Evolutionary conservation across 2,888 invertebrate species (phyloP), one percentile per base, ranked within the genome.

Genomic region (Trichacis sp.): DNA sequence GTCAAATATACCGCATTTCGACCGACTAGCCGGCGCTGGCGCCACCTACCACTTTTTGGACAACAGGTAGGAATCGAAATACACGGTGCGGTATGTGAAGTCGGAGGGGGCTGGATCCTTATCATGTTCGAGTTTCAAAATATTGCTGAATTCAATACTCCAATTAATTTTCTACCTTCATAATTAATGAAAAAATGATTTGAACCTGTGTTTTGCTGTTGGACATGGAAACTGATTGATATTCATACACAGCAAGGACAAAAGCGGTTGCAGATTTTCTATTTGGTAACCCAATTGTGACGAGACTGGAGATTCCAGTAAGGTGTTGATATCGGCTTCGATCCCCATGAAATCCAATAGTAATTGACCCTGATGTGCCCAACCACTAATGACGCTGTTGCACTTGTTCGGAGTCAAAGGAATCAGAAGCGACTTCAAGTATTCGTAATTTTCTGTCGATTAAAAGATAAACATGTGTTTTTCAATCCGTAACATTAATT

Each of bases 331-430:
- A 85, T 90, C 89, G 15, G 86, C 86, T 42, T 88, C 89, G 1
- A 93, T 88, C 29, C 88, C 88, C 71, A 93, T 87, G 73, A 92
- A 95, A 73, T 92, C 91, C 74, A 91, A 86, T 38, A 92, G 86
- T 29, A 94, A 89, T 72, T 89, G 88, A 0, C 94, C 94, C 59
- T 92, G 92, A 67, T 85, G 86, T 55, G 87, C 85, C 94, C 94
- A 94, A 68, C 91, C 91, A 71, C 89, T 88, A 36, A 94, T 88
- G 48, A 88, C 86, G 50, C 87, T 85, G 5, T 85, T 81, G 38
- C 83, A 73, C 14, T 88, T 88, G 0, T 87, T 85, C 24, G 86
- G 86, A 67, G 88, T 87, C 77, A 94, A 84, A 66, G 89, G 88
- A 30, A 86, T 87, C 57, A 94, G 77, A 29, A 92, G 83, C 0